Base-by-base conservation (phyloP, 2,888 invertebrate species). In the Melanchra persicariae region DNA sequence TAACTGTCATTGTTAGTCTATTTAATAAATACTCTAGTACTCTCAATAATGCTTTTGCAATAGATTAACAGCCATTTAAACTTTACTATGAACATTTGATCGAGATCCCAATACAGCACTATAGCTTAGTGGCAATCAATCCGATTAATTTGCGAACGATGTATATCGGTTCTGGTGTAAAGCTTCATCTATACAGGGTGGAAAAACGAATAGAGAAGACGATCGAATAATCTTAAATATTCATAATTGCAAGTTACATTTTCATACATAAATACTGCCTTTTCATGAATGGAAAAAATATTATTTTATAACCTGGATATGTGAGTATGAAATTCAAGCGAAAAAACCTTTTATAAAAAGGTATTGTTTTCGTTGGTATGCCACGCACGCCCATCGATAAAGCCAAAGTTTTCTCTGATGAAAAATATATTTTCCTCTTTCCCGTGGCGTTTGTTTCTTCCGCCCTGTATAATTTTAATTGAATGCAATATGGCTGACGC, bases 401-500 rank as follows among this genome's bases (percentile, higher is more conserved):
- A 26, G 15, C 43, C 12, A 10, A 26, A n/a, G 22, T 76, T 51
- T 1, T 2, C 12, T 43, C 17, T 30, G 3, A 52, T 10, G 12
- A 47, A 58, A 67, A 24, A 24, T 30, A 72, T 58, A 10, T 17
- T 70, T 26, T 30, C 12, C 19, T 19, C 30, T 4, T 52, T 1
- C 37, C 8, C 22, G 0, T 26, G 17, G 19, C 26, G 37, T 17
- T 34, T 47, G n/a, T 61, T 58, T 37, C 40, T 34, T 19, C 24
- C 71, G 7, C 30, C 62, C 68, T 74, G 57, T 62, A 68, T 70
- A 70, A 72, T 63, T 82, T 85, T 83, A 86, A 88, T 88, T 79
- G 70, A 72, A 67, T 82, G 79, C 75, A 87, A 87, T 86, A 80
- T 85, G 81, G 77, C 81, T 79, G 82, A 61, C 54, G 64, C 66